phyloP scores from a whole-genome alignment of 2,113 vertebrate genomes.

The Platanista minor region DNA sequence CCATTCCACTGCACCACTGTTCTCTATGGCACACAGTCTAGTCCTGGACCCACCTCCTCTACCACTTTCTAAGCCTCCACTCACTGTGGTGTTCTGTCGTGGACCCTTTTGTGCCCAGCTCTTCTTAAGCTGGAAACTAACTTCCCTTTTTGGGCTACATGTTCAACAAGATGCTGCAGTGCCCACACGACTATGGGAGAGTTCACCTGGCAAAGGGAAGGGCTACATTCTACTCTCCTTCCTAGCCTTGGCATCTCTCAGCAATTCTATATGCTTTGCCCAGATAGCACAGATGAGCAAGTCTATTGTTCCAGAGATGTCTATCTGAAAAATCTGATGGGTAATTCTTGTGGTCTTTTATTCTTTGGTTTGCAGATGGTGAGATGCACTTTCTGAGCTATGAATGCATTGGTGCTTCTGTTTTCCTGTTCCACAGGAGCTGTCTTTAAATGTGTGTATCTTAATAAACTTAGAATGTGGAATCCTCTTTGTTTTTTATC shows the following conservation, averaged over 20 bases:
- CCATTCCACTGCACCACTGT: rapidly evolving
- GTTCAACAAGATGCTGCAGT: not conserved
- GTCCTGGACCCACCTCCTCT: rapidly evolving
- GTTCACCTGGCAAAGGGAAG: not conserved
- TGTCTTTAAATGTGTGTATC: not conserved
- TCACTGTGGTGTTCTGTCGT: not conserved
- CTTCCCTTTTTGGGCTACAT: not conserved
- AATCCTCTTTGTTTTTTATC: not conserved
- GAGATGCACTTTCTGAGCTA: not conserved
- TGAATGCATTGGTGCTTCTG: not conserved
- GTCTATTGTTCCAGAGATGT: too few species aligned
- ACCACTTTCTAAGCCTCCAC: not conserved
- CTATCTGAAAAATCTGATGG: not conserved
- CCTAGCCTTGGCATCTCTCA: not conserved
- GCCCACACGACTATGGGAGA: not conserved
- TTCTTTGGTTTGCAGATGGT: not conserved
- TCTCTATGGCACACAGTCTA: not conserved
- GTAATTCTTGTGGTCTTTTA: not conserved
- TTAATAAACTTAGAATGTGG: not conserved
- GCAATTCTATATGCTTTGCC: not conserved
- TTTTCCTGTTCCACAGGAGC: not conserved
- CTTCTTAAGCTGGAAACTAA: not conserved
- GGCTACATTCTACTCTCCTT: not conserved
- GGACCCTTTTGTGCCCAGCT: not conserved
- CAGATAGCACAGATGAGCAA: not conserved